Conservation (phyloP, 2,888 invertebrate genomes). For the Siphlonurus alternatus region DNA sequence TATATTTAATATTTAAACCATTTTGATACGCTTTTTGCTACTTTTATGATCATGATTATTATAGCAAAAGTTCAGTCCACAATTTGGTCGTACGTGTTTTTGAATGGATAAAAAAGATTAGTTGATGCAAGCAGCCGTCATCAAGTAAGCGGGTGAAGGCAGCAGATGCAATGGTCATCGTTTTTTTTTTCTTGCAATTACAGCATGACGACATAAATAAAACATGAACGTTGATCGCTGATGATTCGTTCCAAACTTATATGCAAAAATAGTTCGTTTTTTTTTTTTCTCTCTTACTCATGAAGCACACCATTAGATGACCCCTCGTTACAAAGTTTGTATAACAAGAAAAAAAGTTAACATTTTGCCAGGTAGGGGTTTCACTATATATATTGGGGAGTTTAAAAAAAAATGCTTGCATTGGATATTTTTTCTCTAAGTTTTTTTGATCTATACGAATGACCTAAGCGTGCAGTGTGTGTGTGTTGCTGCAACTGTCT, state of each 20-base stretch:
- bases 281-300: neutral
- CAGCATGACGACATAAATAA: neutral
- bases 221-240: neutral
- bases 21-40: neutral
- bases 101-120: neutral
- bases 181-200: neutral
- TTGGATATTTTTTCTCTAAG: neutral
- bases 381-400: neutral
- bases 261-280: neutral
- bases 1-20: neutral
- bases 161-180: neutral
- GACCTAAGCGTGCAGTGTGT: neutral
- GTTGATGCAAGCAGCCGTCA: neutral
- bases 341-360: neutral
- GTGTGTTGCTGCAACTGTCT: neutral
- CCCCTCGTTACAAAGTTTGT: neutral
- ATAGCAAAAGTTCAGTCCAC: too few relatives aligned
- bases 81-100: neutral
- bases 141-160: neutral
- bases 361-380: neutral
- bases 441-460: neutral
- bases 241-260: neutral
- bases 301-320: neutral
- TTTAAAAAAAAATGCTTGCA: neutral
- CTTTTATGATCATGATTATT: too few relatives aligned